Evolutionary conservation across 1,140 invertebrate genomes (phyloP).

Genomic region (Watersipora subatra): DNA sequence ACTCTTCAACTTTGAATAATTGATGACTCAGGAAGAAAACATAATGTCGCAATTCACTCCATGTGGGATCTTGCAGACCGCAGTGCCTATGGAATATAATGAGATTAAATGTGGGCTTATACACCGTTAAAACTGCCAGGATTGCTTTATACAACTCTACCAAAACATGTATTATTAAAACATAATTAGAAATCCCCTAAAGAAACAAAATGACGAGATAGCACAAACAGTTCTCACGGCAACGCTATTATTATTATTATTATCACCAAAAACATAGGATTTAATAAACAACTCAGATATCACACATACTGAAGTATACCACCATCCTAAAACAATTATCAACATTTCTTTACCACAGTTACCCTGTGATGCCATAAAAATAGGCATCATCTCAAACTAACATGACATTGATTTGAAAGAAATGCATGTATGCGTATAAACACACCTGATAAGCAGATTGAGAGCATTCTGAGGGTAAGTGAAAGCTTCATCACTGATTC

Average conservation of each 20-base stretch:
- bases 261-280: not conserved
- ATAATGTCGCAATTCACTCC: slow-evolving; percentile 34
- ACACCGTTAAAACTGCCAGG: not conserved
- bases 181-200: not conserved
- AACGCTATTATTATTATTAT: not conserved
- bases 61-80: slow-evolving; percentile 28
- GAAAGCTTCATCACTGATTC: not conserved
- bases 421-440: not conserved
- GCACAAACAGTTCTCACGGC: no score
- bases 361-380: not conserved
- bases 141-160: not conserved
- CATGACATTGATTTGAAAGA: not conserved
- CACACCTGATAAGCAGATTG: not conserved
- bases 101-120: no score
- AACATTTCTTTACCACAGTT: not conserved
- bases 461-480: not conserved
- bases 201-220: not conserved
- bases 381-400: not conserved
- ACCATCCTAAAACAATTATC: not conserved
- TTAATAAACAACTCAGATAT: not conserved
- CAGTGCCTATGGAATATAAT: slow-evolving; percentile 21
- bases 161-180: not conserved
- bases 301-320: not conserved
- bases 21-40: slow-evolving; percentile 31
- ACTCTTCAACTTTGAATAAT: slow-evolving; percentile 25